Percentiles rank a stretch among this genome's conserved stretches.
phyloP scores from a whole-genome alignment of 2,113 vertebrate genomes.

The western clawed frog (Xenopus tropicalis) region UCB_Xtro_10.0 CM004445.2:54100001-54100500 shows the following conservation, averaged over 20 bases:
- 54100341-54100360: constrained; percentile 61
- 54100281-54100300: constrained; percentile 24
- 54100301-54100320: constrained; percentile 53
- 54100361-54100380: constrained; percentile 59
- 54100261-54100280: not conserved
- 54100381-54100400: constrained; percentile 55
- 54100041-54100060: no score
- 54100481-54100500: constrained; percentile 25
- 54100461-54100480: constrained; percentile 44
- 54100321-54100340: constrained; percentile 58
- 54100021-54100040: no score
- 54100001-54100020: no score
- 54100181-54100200: not conserved
- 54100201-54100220: not conserved
- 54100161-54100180: no score
- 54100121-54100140: no score
- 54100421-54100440: constrained; percentile 41
- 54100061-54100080: no score
- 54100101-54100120: no score
- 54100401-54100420: constrained; percentile 48
- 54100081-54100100: no score
- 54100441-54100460: constrained; percentile 46
- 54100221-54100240: no score
- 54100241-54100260: no score
- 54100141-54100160: no score